Conservation (phyloP, 53 echinoderm and acorn worm genomes). For the Astropecten irregularis region DNA sequence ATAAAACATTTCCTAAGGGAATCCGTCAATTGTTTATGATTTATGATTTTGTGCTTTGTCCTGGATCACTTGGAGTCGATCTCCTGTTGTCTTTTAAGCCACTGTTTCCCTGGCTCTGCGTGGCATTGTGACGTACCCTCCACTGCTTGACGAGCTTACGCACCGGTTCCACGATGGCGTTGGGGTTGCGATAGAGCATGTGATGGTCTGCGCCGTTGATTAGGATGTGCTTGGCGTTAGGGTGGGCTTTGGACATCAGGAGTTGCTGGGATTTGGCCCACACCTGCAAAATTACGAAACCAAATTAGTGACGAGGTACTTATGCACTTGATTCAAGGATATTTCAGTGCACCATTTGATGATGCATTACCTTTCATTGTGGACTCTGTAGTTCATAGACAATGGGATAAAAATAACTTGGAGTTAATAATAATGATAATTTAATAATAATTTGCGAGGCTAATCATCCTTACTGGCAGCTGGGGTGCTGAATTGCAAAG, state of each 20-base stretch:
- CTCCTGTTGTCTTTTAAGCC: neutral
- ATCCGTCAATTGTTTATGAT: too few species aligned
- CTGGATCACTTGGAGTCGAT: neutral
- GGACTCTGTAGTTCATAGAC: too few species aligned
- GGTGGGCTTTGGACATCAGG: constrained; percentile 72
- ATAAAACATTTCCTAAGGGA: too few species aligned
- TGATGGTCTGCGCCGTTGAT: constrained; percentile 92
- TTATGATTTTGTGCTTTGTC: neutral
- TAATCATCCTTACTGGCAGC: too few species aligned
- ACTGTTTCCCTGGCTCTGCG: too few species aligned
- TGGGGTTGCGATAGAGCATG: constrained; percentile 93
- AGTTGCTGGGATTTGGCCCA: constrained; percentile 84
- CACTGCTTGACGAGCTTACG: constrained; percentile 83
- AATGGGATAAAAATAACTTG: too few species aligned
- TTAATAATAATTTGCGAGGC: too few species aligned
- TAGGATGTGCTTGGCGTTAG: constrained; percentile 76
- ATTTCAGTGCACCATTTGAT: neutral
- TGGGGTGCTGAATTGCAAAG: too few species aligned
- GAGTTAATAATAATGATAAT: too few species aligned
- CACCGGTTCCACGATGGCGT: constrained; percentile 83
- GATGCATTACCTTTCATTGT: neutral
- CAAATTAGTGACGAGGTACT: neutral
- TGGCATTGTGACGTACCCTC: constrained; percentile 50
- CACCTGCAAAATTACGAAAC: too few species aligned
- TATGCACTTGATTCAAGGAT: neutral